Base-by-base conservation (phyloP, 2,888 invertebrate species). In the Heteromyza rotundicornis region DNA sequence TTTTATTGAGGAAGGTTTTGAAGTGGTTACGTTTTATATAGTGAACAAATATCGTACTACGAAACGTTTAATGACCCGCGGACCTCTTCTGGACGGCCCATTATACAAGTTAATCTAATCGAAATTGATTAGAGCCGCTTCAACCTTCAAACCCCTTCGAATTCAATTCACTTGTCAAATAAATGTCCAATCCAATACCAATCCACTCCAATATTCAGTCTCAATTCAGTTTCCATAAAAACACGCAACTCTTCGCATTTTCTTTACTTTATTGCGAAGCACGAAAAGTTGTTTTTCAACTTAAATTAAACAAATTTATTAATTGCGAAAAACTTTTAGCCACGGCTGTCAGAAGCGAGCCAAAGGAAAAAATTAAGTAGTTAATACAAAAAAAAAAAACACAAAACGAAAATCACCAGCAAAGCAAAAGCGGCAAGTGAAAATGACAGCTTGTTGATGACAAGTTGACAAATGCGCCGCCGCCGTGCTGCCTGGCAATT, bases 121-220 rank as follows among this genome's bases (percentile, higher is more conserved):
- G n/a, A n/a, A n/a, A n/a, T n/a, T n/a, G n/a, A n/a, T n/a, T n/a
- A n/a, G n/a, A n/a, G n/a, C 27, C 10, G 27, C 7, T 10, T 19
- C 20, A 47, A 47, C 47, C 47, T 20, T 47, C 47, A 47, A 47
- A 19, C 20, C 47, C 2, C 17, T 47, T 50, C 44, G 16, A 58
- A 58, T 58, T 51, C 24, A 40, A 19, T 47, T 47, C 47, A 47
- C 47, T 19, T 47, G 47, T 47, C 20, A 47, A 47, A 47, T 47
- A 5, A 47, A 47, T 47, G 47, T 20, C 47, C 3, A 19, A 19
- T 19, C 20, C 47, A 20, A 17, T 17, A 5, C 5, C n/a, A n/a
- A n/a, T n/a, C n/a, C n/a, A n/a, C n/a, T n/a, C n/a, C n/a, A n/a
- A n/a, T n/a, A 19, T 47, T 47, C 14, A 47, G 20, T 47, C 7